These are phyloP conservation scores for Timema podura DNA, from an alignment of 2,888 invertebrate species.

Conservation along the genomic window DNA sequence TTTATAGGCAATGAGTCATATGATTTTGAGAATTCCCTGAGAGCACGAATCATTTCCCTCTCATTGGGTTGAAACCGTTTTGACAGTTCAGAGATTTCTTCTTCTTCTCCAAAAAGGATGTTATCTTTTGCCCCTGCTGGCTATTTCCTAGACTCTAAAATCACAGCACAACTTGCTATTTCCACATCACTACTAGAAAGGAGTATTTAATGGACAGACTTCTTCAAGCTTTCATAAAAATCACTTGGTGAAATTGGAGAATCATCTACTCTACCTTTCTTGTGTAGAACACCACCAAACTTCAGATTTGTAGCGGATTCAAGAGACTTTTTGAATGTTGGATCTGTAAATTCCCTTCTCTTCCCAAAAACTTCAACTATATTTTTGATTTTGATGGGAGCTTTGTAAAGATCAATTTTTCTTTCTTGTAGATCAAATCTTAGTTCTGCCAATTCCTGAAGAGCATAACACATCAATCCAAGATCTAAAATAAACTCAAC, in stretches of 20 bases:
- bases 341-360: not conserved
- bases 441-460: not conserved
- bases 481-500: not conserved
- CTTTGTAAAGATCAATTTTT: too few relatives aligned
- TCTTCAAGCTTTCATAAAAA: not conserved
- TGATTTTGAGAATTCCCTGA: not conserved
- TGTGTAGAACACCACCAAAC: not conserved
- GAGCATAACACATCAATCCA: not conserved
- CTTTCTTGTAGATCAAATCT: too few relatives aligned
- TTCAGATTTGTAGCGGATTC: not conserved
- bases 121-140: not conserved
- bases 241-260: not conserved
- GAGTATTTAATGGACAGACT: not conserved
- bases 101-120: not conserved
- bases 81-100: not conserved
- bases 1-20: not conserved
- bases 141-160: not conserved
- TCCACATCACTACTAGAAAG: not conserved
- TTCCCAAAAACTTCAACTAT: not conserved
- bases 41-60: not conserved
- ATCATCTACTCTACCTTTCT: constrained; percentile 4
- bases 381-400: not conserved
- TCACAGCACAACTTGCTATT: not conserved
- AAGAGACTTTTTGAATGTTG: not conserved
- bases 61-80: not conserved